Base-by-base conservation (phyloP, 2,797 vertebrate species). In the Antennarius maculatus region DNA sequence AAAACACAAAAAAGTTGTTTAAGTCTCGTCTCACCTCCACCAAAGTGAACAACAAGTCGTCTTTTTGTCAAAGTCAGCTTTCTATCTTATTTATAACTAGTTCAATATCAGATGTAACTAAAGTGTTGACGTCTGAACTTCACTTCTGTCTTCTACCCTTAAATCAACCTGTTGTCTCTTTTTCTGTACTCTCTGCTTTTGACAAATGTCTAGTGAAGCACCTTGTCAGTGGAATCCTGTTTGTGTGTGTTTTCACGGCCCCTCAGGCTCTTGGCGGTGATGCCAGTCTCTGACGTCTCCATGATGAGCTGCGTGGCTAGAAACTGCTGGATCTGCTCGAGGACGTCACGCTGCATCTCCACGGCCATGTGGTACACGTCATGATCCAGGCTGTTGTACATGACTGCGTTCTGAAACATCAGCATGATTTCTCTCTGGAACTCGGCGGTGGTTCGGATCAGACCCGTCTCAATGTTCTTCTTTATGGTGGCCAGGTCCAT, bases 371-470 rank as follows among this genome's bases (percentile, higher is more conserved):
- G 96, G 85, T 96, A 95, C 54, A 99, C 92, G 0, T 95, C 94
- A 48, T 98, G 96, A 77, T 95, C 93, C 5, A 94, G 91, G 77
- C 92, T 95, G 89, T 99, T 99, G 91, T 98, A 99, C 97, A 99
- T 99, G 62, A 98, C 89, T 0, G 96, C 97, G 0, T 99, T 99
- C 86, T 98, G 97, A 88, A 99, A 98, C 96, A 99, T 97, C 73
- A 99, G 92, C 97, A 99, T 97, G 83, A 99, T 94, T 89, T 99
- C 97, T 13, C 94, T 82, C 89, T 98, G 96, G 92, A 99, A 98
- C 81, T 98, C 95, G 0, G 94, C 93, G 3, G 95, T 93, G 54
- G 94, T 96, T 47, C 88, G 91, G 50, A 98, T 97, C 66, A 92
- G 90, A 45, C 96, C 95, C 0, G 94, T 95, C 77, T 95, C 94